Evolutionary conservation across 1,140 invertebrate species (phyloP).

Genomic region (Luehdorfia chinensis): DNA sequence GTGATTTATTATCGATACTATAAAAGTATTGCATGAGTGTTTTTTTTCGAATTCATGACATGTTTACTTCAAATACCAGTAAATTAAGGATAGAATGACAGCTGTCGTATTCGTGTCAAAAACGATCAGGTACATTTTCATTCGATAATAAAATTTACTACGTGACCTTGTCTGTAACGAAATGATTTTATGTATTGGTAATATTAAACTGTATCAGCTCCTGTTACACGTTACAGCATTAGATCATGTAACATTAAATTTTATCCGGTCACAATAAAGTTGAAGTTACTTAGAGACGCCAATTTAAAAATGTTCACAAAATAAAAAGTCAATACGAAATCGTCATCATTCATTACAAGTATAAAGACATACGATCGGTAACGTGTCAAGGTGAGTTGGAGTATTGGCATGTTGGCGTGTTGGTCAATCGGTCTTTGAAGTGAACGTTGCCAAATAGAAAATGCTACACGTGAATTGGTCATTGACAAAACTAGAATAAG

Average conservation of each 20-base stretch:
- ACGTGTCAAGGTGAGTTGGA: conserved; percentile 13
- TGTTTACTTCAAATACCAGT: too few species aligned
- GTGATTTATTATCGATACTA: too few species aligned
- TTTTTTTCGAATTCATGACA: too few species aligned
- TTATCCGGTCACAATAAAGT: not conserved
- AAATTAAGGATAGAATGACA: too few species aligned
- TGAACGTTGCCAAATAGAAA: conserved; percentile 13
- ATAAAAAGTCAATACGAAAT: conserved; percentile 11
- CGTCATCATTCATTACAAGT: conserved; percentile 12
- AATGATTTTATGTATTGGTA: conserved; percentile 14
- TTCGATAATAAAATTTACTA: not conserved
- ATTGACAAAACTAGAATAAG: not conserved
- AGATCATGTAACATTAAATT: not conserved
- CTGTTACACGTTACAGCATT: not conserved
- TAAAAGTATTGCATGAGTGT: too few species aligned
- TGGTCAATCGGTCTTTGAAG: conserved; percentile 12
- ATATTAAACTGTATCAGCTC: conserved; percentile 3
- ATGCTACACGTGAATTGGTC: not conserved
- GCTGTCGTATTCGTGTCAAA: too few species aligned
- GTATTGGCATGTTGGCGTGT: conserved; percentile 8
- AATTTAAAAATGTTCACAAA: not conserved
- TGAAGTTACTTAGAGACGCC: not conserved
- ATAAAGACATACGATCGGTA: conserved; percentile 13
- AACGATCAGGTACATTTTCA: not conserved
- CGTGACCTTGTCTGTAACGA: conserved; percentile 8